phyloP scores from a whole-genome alignment of 2,888 invertebrate species.

The Scrobipalpa costella region DNA sequence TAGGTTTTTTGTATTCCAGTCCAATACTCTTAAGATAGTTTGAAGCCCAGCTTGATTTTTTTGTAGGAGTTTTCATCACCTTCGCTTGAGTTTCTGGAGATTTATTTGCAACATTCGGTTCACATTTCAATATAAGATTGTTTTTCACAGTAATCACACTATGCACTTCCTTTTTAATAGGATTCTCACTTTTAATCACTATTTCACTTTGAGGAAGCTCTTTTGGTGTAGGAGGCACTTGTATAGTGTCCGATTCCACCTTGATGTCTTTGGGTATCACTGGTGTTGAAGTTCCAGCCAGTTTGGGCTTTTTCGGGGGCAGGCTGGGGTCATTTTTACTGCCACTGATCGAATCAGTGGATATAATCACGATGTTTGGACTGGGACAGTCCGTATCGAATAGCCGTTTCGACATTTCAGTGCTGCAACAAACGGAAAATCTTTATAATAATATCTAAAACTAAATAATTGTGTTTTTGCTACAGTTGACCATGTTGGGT shows the following conservation, averaged over 20 bases:
- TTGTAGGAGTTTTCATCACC: not conserved
- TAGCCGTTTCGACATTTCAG: conserved; percentile 34
- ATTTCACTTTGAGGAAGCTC: not conserved
- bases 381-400: conserved; percentile 40
- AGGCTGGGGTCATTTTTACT: not conserved
- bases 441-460: no score
- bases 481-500: no score
- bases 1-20: not conserved
- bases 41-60: not conserved
- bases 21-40: conserved; percentile 5
- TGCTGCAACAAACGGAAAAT: conserved; percentile 17
- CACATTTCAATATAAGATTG: not conserved
- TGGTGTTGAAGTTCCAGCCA: not conserved
- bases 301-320: not conserved
- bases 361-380: conserved; percentile 49
- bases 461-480: no score
- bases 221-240: not conserved
- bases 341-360: not conserved
- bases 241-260: not conserved
- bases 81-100: not conserved
- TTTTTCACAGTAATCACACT: no score
- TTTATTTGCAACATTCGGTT: not conserved
- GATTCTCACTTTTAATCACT: not conserved
- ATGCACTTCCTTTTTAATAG: not conserved
- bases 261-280: not conserved